A percentile compares a stretch with the other conserved stretches of the same genome.
phyloP scores from a whole-genome alignment of 2,888 invertebrate species.

The Eupithecia insigniata region DNA sequence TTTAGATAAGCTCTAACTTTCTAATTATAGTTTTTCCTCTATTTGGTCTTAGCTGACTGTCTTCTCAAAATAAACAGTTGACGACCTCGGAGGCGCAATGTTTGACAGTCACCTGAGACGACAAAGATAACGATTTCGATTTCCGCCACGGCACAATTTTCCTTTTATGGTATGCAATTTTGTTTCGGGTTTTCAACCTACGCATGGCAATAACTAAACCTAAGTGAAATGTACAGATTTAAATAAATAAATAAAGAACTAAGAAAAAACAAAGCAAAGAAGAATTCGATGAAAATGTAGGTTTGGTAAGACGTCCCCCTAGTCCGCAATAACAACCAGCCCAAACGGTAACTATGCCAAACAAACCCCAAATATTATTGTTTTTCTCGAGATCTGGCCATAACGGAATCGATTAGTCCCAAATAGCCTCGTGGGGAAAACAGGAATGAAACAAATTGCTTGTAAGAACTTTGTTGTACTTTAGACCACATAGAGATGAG shows the following conservation, averaged over 20 bases:
- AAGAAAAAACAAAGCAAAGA: background rate
- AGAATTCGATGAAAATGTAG: background rate
- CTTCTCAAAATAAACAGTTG: background rate
- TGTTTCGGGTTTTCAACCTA: background rate
- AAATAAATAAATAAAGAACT: background rate
- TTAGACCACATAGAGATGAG: background rate
- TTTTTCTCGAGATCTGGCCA: conserved; percentile 20
- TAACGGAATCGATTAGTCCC: conserved; percentile 45
- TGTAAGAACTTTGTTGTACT: conserved; percentile 9
- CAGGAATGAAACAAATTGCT: conserved; percentile 49
- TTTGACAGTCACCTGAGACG: background rate
- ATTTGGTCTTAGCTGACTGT: background rate
- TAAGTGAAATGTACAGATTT: background rate
- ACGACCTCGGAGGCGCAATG: background rate
- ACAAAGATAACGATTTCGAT: background rate
- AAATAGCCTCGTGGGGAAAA: conserved; percentile 44
- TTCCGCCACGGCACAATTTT: background rate
- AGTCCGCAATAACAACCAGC: conserved; percentile 9
- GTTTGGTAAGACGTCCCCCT: background rate
- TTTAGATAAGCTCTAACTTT: no score
- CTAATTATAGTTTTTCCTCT: background rate
- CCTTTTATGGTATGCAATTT: background rate
- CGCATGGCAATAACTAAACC: no score
- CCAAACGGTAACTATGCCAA: conserved; percentile 7
- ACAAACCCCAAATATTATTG: conserved; percentile 18